Evolutionary conservation across 2,888 invertebrate species (phyloP), one percentile per base, ranked within the genome.

Genomic region (Drosophila koepferae): DNA sequence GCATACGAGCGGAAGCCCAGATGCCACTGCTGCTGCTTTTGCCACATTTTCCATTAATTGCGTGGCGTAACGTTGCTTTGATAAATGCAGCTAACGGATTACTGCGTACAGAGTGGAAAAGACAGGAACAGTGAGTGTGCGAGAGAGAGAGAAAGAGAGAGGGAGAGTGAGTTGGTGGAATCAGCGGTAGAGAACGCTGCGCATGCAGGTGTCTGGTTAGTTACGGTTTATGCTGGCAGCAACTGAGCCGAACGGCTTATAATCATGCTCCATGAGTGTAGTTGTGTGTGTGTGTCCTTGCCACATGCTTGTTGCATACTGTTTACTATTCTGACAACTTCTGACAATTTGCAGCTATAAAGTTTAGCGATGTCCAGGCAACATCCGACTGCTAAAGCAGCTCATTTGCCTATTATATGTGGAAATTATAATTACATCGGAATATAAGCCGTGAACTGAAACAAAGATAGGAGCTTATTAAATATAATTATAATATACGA

Each of bases 11-110:
- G 49, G 63, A 59, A 49, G 51, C 43, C 54, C 43, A 53, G 51
- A 36, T 54, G 62, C 46, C 18, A 31, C 28, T 36, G 59, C 59
- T 51, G 54, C 63, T 51, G 54, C 66, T 60, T 49, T 60, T 65
- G 71, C 65, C 61, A 74, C 72, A 65, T 73, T 74, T 71, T 44
- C 62, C 71, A 78, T 87, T 86, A 87, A 86, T 87, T 87, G 75
- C 72, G 36, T 78, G 67, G 69, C 61, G 74, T 70, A 72, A 75
- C 72, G 41, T 58, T 56, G 77, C 75, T 61, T 63, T 77, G 74
- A 73, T 66, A 72, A 77, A 66, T 72, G 70, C 70, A 56, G 49
- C 34, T 55, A 68, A 68, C 53, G 72, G 82, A 74, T 82, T 79
- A 72, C 62, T 70, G 44, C 44, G 41, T 23, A 43, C 53, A 1